A percentile compares a stretch with the other conserved stretches of the same genome.
Evolutionary conservation across 2,113 vertebrate genomes (phyloP).

Genomic region (Zosterops japonicus): DNA sequence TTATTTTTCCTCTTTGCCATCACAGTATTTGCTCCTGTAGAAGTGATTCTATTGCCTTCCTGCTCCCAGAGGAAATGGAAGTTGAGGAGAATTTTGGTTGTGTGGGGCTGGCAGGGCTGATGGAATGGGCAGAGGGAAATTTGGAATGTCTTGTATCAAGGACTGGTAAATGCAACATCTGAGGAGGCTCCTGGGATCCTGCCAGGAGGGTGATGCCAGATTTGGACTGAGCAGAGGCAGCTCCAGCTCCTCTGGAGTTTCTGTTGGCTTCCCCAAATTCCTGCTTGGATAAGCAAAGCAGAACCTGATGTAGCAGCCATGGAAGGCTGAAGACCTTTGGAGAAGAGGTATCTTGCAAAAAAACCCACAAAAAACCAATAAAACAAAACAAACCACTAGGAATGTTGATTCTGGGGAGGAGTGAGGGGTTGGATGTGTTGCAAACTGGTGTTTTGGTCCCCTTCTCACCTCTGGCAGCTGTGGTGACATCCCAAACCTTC

Average conservation of each 20-base stretch:
- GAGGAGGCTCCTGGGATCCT: background rate
- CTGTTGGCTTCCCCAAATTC: background rate
- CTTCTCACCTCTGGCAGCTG: background rate
- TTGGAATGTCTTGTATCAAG: rapidly evolving
- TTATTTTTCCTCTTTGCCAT: background rate
- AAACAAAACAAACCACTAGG: background rate
- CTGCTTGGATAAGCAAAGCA: background rate
- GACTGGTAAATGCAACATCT: background rate
- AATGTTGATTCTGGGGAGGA: background rate
- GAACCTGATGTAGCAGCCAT: rapidly evolving
- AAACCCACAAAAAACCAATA: background rate
- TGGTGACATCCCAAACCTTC: background rate
- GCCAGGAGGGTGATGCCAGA: background rate
- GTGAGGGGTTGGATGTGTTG: background rate
- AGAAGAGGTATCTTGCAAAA: background rate
- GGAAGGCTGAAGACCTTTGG: background rate
- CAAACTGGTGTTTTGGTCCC: background rate
- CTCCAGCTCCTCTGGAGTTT: background rate
- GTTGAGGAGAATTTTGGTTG: background rate
- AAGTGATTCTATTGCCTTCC: background rate
- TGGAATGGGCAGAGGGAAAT: background rate
- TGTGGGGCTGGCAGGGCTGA: background rate
- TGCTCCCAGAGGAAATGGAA: background rate
- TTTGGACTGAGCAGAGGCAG: background rate
- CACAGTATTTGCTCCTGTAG: background rate